Conservation (phyloP, 2,113 vertebrate genomes). For the Lates calcarifer region DNA sequence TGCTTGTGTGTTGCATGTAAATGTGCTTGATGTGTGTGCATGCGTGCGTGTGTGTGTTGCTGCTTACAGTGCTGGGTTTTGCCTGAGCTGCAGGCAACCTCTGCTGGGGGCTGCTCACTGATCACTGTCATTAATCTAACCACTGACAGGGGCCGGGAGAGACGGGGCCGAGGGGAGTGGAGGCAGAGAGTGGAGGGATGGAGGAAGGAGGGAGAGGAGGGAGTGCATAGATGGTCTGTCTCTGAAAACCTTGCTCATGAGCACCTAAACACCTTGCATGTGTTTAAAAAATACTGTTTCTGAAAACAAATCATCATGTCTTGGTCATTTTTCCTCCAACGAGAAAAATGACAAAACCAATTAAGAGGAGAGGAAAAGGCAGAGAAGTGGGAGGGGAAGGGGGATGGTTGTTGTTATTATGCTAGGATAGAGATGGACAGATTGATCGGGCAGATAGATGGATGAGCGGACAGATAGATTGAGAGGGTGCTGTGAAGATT, state of each 20-base stretch:
- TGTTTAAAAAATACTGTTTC: conserved; percentile 17
- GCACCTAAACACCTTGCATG: not conserved
- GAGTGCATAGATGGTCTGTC: conserved; percentile 40
- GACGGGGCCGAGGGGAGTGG: conserved; percentile 50
- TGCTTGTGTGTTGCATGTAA: conserved; percentile 42
- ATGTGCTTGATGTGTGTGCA: conserved; percentile 37
- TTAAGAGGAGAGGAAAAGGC: conserved; percentile 40
- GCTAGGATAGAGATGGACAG: conserved; percentile 52
- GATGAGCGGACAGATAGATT: conserved; percentile 53
- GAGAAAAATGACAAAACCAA: conserved; percentile 46
- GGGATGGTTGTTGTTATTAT: conserved; percentile 44
- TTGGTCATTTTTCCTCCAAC: conserved; percentile 18
- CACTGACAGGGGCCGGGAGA: conserved; percentile 78
- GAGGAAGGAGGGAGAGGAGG: conserved; percentile 34
- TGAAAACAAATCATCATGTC: conserved; percentile 45
- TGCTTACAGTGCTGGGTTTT: conserved; percentile 73
- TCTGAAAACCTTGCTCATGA: conserved; percentile 26
- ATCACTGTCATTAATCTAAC: conserved; percentile 88
- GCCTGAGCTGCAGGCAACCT: conserved; percentile 78
- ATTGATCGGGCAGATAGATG: conserved; percentile 60
- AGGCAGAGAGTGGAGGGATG: conserved; percentile 44
- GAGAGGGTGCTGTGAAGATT: conserved; percentile 58
- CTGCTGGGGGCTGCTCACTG: conserved; percentile 81
- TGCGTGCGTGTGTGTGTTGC: conserved; percentile 1
- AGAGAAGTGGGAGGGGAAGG: conserved; percentile 6